Base-by-base conservation (phyloP, 2,113 vertebrate genomes). In the Dolichotis patagonum region DNA sequence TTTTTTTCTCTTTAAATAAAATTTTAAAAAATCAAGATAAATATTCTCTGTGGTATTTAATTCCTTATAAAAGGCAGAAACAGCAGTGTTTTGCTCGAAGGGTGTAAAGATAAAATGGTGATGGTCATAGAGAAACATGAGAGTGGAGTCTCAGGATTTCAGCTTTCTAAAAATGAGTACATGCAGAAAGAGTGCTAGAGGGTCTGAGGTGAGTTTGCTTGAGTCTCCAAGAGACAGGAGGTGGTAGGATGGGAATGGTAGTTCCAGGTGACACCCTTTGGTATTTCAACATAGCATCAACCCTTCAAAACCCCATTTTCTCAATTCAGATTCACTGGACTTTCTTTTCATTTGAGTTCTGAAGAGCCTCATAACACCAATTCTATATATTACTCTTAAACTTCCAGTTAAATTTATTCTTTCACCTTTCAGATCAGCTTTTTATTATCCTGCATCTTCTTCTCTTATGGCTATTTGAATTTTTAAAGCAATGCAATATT, bases 41-140 rank as follows among this genome's bases (percentile, higher is more conserved):
- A 91, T 87, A 35, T 80, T 65, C 85, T 86, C 73, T 22, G 35
- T 65, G 41, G 73, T 58, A 92, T 80, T 95, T 43, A 19, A 54
- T 87, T 94, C 93, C 90, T 77, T 93, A 5, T 92, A 87, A 97
- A 90, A 96, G 22, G 81, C 90, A 38, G 35, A 91, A 93, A 81
- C 86, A 38, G 60, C 69, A 77, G n/a, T 77, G 69, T 62, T 94
- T 95, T 87, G 43, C 85, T 95, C 82, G 62, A 89, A 81, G 11
- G n/a, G 73, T 95, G 1, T 43, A 89, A 93, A 80, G 65, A 87
- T 92, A 96, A 96, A 96, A 87, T 69, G 80, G 19, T 87, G 8
- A 87, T 96, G 54, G 9, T 69, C 46, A 43, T 87, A 62, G 84
- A n/a, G 83, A 82, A 78, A 94, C 63, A 46, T 52, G 54, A 32